These are phyloP conservation scores for Bombus vancouverensis DNA, from an alignment of 1,140 invertebrate species.

Conservation along the genomic window DNA sequence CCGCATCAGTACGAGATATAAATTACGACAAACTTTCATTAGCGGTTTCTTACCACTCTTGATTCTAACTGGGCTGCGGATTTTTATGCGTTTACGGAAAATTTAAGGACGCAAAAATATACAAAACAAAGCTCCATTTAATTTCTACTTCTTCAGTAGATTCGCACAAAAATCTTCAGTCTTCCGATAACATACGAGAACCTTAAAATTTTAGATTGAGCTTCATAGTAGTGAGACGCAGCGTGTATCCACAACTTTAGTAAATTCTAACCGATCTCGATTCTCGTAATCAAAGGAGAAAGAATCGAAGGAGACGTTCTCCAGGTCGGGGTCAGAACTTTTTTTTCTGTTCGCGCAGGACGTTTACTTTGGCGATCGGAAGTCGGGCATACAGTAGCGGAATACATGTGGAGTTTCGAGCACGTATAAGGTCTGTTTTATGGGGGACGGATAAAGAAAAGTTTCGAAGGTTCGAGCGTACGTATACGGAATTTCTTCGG, in stretches of 20 bases:
- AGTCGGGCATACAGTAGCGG: not conserved
- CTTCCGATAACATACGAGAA: no score
- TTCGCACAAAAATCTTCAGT: no score
- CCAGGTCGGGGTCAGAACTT: not conserved
- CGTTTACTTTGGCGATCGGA: not conserved
- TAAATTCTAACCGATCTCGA: not conserved
- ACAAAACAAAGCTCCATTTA: no score
- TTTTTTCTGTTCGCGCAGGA: no score
- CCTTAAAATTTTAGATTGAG: no score
- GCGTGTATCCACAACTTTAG: not conserved
- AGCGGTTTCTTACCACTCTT: not conserved
- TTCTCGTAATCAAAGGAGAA: not conserved
- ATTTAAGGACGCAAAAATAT: no score
- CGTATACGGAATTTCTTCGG: constrained; percentile 6
- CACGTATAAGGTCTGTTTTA: constrained; percentile 48
- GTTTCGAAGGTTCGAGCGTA: constrained; percentile 22
- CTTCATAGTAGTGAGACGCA: no score
- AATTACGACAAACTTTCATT: not conserved
- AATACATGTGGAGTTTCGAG: constrained; percentile 24
- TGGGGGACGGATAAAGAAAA: constrained; percentile 25
- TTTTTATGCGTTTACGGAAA: no score
- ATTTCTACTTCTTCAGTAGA: no score
- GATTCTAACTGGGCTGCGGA: not conserved
- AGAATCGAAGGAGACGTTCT: not conserved
- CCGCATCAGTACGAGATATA: no score